Base-by-base conservation (phyloP, 2,797 vertebrate genomes). In the Miichthys miiuy region DNA sequence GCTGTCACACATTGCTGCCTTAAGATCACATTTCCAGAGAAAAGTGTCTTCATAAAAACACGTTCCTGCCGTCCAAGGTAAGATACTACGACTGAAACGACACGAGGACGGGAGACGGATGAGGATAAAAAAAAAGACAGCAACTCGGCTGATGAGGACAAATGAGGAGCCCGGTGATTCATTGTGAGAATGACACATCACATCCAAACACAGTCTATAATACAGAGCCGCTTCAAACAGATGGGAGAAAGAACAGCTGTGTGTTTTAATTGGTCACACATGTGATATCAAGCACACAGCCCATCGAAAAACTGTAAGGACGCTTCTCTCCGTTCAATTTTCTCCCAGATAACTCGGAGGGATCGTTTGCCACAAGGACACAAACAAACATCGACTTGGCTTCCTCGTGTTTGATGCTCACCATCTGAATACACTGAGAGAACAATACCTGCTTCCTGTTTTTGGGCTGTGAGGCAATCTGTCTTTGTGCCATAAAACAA, bases 211-310 rank as follows among this genome's bases (percentile, higher is more conserved):
- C 85, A 63, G 77, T 85, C 81, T 76, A 71, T 86, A 86, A 89
- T 38, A 69, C 83, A 56, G 82, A 56, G 83, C 72, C 0, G 68
- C 79, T 79, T 87, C 85, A 89, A 67, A 86, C 88, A 93, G 92
- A 93, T 88, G 90, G 89, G 74, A 62, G 61, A 61, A 48, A 66
- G 74, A 91, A 92, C 92, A 92, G 91, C 89, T 92, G 91, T 14
- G 85, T 48, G 55, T 88, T 91, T 92, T 93, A 93, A 93, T 93
- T 93, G 92, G 92, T 93, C 88, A 92, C 91, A 93, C 92, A 85
- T 91, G 87, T 54, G 68, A 91, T 86, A 90, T 87, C 91, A 88
- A 90, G 90, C 89, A 88, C 74, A 38, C 78, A 83, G 87, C 81
- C 72, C 83, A 80, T 88, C 79, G 71, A 63, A 77, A 38, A 86